Base-by-base conservation (phyloP, 2,797 vertebrate genomes). In the Tragelaphus eurycerus region DNA sequence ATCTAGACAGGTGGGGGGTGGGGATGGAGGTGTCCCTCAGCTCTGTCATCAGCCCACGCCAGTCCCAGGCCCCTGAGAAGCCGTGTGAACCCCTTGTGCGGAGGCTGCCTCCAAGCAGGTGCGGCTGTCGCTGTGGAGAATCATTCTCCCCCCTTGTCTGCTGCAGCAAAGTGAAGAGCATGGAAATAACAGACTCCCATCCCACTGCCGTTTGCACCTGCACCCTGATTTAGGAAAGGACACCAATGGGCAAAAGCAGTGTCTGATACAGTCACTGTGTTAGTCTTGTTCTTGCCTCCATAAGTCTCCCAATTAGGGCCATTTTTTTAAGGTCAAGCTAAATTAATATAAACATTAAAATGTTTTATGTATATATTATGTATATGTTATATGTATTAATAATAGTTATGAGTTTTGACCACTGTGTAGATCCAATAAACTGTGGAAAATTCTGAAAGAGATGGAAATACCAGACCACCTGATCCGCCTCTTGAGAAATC, bases 221-320 rank as follows among this genome's bases (percentile, higher is more conserved):
- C 92, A n/a, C 29, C 19, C n/a, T 12, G 46, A 54, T 48, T 62
- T 50, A 8, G 55, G 82, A 21, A 46, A 16, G 21, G 67, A 29
- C 25, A 3, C 38, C 2, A 1, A 3, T 0, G 17, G 74, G 15
- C 23, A 2, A 3, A 8, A 21, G 38, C 14, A 31, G 1, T 4
- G 2, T 1, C 59, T 4, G 7, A 15, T 23, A 2, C n/a, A 7
- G 62, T 19, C 23, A 7, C 16, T 43, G 2, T 14, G 5, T 12
- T 11, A 2, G 11, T 25, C 25, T 48, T n/a, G 1, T 21, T 62
- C 50, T 23, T 76, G 62, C 90, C 64, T 90, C 46, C 17, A 1
- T n/a, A 48, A 19, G 7, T 34, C 43, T 17, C 19, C 54, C 52
- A 48, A 1, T 1, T 2, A 34, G 25, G 43, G 43, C 27, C 34